These are phyloP conservation scores for Gryllus longicercus DNA, from an alignment of 2,888 invertebrate species.

Conservation along the genomic window DNA sequence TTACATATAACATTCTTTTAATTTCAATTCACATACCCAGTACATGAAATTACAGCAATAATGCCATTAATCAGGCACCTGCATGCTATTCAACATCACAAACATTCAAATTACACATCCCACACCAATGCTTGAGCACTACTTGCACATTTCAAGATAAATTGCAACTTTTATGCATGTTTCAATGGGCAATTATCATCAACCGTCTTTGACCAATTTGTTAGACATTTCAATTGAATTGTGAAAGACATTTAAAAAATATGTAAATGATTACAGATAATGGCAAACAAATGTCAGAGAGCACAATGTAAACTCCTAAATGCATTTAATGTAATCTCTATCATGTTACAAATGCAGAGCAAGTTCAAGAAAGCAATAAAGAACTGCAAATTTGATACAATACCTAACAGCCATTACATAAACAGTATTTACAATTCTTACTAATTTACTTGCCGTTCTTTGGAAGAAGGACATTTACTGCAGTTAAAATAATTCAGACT, in stretches of 20 bases:
- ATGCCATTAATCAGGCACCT: background rate
- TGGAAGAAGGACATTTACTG: no score
- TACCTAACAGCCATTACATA: no score
- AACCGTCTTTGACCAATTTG: background rate
- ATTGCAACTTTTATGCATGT: background rate
- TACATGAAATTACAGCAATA: slow-evolving; percentile 9
- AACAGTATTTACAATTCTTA: no score
- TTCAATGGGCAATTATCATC: background rate
- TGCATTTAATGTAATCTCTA: background rate
- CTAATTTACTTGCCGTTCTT: no score
- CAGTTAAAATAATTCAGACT: no score
- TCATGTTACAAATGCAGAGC: background rate
- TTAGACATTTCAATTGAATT: background rate
- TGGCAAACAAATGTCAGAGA: slow-evolving; percentile 17
- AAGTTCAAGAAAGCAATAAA: background rate
- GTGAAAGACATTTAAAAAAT: background rate
- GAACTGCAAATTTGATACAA: background rate
- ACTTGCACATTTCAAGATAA: background rate
- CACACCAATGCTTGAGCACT: slow-evolving; percentile 7
- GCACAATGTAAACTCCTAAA: background rate
- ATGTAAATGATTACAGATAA: background rate
- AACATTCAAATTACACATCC: background rate
- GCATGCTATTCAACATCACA: background rate
- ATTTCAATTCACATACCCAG: slow-evolving; percentile 8
- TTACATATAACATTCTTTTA: background rate